Percentiles rank a stretch among this genome's conserved stretches.
These are phyloP conservation scores for Rhyacichthys aspro DNA, from an alignment of 2,797 vertebrate species.

Conservation along the genomic window DNA sequence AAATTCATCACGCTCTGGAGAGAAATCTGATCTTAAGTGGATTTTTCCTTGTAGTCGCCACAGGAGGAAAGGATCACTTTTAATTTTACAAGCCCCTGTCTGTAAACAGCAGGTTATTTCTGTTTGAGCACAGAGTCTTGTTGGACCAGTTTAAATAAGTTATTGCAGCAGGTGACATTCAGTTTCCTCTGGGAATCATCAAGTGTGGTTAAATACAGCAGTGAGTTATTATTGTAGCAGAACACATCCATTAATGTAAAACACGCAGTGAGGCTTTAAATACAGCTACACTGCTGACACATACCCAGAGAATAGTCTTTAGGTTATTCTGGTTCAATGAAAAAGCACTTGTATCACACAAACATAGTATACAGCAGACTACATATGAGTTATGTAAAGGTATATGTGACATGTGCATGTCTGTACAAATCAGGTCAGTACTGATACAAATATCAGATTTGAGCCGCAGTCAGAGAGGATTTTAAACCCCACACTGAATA, in stretches of 20 bases:
- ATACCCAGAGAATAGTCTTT: slow-evolving; percentile 22
- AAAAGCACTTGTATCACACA: neutral
- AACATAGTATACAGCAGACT: too few relatives aligned
- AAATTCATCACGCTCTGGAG: slow-evolving; percentile 1
- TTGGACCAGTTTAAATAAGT: slow-evolving; percentile 1
- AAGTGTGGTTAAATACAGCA: slow-evolving; percentile 4
- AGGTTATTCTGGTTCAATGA: neutral
- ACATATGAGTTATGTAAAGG: too few relatives aligned
- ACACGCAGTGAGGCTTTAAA: slow-evolving; percentile 61
- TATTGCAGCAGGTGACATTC: slow-evolving; percentile 40
- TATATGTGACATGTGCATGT: too few relatives aligned
- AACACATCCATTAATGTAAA: slow-evolving; percentile 44
- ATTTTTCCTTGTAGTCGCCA: neutral
- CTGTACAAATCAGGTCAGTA: too few relatives aligned
- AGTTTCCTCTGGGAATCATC: slow-evolving; percentile 4
- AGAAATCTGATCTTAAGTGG: neutral
- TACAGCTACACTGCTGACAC: slow-evolving; percentile 34
- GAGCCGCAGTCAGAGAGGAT: too few relatives aligned
- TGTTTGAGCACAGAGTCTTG: neutral
- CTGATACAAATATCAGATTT: too few relatives aligned
- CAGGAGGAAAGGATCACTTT: neutral
- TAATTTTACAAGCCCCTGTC: neutral
- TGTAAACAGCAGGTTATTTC: slow-evolving; percentile 21
- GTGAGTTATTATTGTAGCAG: slow-evolving; percentile 27
- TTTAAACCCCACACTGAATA: too few relatives aligned